phyloP scores from a whole-genome alignment of 2,888 invertebrate species.

The Hypselothyrea guttata region DNA sequence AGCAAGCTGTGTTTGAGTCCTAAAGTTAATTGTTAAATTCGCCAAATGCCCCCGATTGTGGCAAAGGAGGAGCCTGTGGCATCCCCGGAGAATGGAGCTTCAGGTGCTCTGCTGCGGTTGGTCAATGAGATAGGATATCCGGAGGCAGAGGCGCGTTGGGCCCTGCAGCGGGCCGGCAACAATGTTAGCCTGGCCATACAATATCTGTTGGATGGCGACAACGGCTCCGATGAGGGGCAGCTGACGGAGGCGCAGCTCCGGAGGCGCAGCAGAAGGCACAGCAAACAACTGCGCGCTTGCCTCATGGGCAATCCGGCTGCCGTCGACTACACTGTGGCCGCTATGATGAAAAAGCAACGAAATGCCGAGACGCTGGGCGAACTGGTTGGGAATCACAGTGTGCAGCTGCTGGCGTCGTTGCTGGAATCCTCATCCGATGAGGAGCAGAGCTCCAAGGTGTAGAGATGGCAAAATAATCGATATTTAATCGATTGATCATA shows the following conservation, averaged over 20 bases:
- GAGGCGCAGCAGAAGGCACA: slow-evolving; percentile 19
- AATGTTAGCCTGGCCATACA: slow-evolving; percentile 98
- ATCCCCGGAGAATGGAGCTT: slow-evolving; percentile 3
- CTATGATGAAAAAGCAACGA: slow-evolving; percentile 29
- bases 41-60: too few relatives aligned
- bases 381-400: slow-evolving; percentile 15
- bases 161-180: slow-evolving; percentile 95
- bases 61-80: too few relatives aligned
- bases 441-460: not conserved
- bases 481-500: too few relatives aligned
- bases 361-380: slow-evolving; percentile 14
- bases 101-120: slow-evolving; percentile 39
- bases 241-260: not conserved
- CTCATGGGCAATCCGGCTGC: slow-evolving; percentile 48
- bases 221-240: slow-evolving; percentile 29
- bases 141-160: slow-evolving; percentile 89
- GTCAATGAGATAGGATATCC: slow-evolving; percentile 91
- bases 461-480: slow-evolving; percentile 12
- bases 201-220: slow-evolving; percentile 91
- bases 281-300: slow-evolving; percentile 24
- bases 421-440: slow-evolving; percentile 40
- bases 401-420: slow-evolving; percentile 28
- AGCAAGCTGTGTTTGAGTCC: too few relatives aligned
- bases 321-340: slow-evolving; percentile 27
- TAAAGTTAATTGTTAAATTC: too few relatives aligned